Percentiles rank a stretch among this genome's conserved stretches.
Evolutionary conservation across 2,797 vertebrate genomes (phyloP).

Genomic region (Megalops cyprinoides): DNA sequence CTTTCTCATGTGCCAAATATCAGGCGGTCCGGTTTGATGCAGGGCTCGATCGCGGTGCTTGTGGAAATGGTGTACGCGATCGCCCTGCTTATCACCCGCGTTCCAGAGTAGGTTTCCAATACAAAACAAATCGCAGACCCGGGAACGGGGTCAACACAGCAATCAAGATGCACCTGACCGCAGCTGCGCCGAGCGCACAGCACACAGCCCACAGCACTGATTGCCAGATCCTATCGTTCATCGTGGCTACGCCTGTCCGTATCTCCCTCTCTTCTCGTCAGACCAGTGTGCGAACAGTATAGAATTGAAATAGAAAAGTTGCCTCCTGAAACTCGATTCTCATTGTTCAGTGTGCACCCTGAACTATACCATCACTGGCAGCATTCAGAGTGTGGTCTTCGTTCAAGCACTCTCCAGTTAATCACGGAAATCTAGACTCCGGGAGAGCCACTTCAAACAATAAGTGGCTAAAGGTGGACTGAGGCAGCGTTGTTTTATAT

Average conservation of each 20-base stretch:
- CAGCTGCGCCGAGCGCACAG: conserved; percentile 40
- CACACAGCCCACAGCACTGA: conserved; percentile 39
- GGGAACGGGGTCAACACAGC: conserved; percentile 41
- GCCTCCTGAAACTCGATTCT: too few species aligned
- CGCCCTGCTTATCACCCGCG: conserved; percentile 38
- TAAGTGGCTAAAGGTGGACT: background rate
- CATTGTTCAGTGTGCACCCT: too few species aligned
- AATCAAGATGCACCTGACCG: conserved; percentile 37
- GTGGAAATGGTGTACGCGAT: conserved; percentile 24
- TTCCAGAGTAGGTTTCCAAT: conserved; percentile 38
- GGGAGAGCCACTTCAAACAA: background rate
- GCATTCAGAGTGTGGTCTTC: background rate
- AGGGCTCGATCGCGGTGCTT: conserved; percentile 20
- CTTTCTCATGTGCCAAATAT: conserved; percentile 5
- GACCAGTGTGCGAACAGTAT: background rate
- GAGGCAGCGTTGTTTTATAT: background rate
- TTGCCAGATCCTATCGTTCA: conserved; percentile 39
- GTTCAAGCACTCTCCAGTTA: too few species aligned
- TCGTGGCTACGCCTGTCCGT: conserved; percentile 9
- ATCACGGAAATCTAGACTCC: too few species aligned
- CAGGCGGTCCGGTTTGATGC: background rate
- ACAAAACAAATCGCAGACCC: conserved; percentile 6
- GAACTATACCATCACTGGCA: background rate
- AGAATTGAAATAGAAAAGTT: too few species aligned
- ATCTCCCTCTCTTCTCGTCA: background rate